phyloP scores from a whole-genome alignment of 2,797 vertebrate genomes.

The Agapornis canus region DNA sequence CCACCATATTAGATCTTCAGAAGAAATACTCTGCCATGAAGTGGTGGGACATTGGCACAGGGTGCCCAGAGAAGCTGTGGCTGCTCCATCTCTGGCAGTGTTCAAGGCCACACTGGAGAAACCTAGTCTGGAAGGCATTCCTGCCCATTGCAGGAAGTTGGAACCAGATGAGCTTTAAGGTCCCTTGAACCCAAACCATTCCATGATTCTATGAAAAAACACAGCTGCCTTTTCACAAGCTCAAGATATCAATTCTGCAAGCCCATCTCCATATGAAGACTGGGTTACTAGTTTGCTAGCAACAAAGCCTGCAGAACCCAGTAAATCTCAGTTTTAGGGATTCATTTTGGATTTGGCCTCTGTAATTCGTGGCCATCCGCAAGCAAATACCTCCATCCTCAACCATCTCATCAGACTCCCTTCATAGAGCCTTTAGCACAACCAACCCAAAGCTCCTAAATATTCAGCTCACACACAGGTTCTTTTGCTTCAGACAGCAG shows the following conservation, averaged over 20 bases:
- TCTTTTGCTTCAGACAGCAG: constrained; percentile 55
- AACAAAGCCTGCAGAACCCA: neutral
- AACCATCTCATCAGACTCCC: constrained; percentile 1
- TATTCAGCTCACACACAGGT: constrained; percentile 57
- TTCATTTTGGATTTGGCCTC: neutral
- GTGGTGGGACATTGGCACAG: neutral
- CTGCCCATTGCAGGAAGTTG: neutral
- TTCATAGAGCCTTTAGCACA: constrained; percentile 12
- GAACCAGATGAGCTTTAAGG: neutral
- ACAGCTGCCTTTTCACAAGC: neutral
- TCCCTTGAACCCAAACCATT: neutral
- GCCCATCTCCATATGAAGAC: neutral
- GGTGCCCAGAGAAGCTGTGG: neutral
- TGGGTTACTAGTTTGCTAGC: neutral
- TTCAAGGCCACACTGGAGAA: neutral
- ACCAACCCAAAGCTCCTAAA: constrained; percentile 14
- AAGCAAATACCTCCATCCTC: neutral
- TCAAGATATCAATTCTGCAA: neutral
- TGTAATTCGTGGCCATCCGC: neutral
- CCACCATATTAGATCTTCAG: neutral
- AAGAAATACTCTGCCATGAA: neutral
- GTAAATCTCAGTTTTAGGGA: neutral
- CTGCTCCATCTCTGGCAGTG: neutral
- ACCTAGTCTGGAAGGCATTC: neutral
- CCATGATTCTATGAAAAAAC: neutral